These are phyloP conservation scores for Phalacrocorax brasilianus DNA, from an alignment of 2,113 vertebrate genomes.

Conservation along the genomic window DNA sequence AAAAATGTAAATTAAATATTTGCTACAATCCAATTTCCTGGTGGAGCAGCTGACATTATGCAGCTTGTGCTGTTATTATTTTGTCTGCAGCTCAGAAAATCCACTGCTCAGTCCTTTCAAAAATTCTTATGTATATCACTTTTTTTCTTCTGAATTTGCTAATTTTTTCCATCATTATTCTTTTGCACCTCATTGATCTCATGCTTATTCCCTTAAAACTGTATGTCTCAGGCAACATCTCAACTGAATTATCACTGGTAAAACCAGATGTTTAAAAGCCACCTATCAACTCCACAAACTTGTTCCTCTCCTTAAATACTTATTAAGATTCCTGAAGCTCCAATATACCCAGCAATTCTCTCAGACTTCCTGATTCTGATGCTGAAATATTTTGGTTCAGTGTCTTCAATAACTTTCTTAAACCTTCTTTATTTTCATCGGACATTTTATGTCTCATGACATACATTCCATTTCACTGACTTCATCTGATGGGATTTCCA, in stretches of 20 bases:
- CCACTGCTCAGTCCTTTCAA: not conserved
- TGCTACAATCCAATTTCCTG: not conserved
- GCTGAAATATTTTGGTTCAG: constrained; percentile 38
- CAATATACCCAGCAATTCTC: not conserved
- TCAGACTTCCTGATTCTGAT: constrained; percentile 28
- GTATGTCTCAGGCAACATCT: not conserved
- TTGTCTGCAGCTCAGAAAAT: not conserved
- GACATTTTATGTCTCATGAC: constrained; percentile 19
- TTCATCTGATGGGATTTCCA: constrained; percentile 38
- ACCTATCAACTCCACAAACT: not conserved
- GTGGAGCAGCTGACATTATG: not conserved
- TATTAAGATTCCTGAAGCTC: not conserved
- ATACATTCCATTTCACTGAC: constrained; percentile 25
- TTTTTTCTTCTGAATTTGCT: not conserved
- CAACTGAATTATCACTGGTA: not conserved
- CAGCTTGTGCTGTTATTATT: not conserved
- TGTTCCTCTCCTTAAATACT: not conserved
- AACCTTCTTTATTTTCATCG: constrained; percentile 27
- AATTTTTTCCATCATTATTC: not conserved
- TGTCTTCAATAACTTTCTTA: constrained; percentile 34
- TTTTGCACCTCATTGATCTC: not conserved
- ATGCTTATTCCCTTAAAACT: not conserved
- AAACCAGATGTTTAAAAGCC: not conserved
- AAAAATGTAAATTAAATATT: not conserved
- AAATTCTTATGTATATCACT: not conserved